Percentiles rank a stretch among this genome's conserved stretches.
Evolutionary conservation across 2,888 invertebrate genomes (phyloP).

Genomic region (Ornithoptera priamus): DNA sequence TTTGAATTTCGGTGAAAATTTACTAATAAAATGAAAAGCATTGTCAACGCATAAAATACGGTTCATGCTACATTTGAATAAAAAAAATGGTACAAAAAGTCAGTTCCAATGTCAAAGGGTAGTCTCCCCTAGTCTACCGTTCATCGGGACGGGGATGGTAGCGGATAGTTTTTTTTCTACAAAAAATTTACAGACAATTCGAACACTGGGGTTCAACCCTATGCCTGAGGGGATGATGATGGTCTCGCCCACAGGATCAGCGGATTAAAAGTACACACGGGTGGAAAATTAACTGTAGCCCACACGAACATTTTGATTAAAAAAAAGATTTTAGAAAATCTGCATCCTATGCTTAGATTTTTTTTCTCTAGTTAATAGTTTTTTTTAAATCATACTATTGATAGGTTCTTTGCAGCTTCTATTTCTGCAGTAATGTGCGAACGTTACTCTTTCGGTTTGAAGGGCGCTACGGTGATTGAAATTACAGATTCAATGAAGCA

Average conservation of each 20-base stretch:
- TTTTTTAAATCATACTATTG: no score
- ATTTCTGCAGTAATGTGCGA: no score
- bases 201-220: background rate
- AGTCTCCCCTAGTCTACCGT: background rate
- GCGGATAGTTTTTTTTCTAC: background rate
- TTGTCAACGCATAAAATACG: background rate
- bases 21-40: background rate
- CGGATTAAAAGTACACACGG: background rate
- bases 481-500: no score
- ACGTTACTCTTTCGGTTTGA: no score
- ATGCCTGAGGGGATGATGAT: background rate
- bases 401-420: no score
- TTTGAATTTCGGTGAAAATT: background rate
- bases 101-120: background rate
- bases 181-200: background rate
- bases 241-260: background rate
- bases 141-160: background rate
- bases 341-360: no score
- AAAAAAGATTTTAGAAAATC: no score
- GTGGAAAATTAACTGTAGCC: background rate
- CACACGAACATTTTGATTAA: background rate
- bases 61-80: background rate
- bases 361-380: no score
- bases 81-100: background rate
- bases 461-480: no score